Evolutionary conservation across 2,797 vertebrate species (phyloP), one percentile per base, ranked within the genome.

Genomic region (Dendrocincla fuliginosa): DNA sequence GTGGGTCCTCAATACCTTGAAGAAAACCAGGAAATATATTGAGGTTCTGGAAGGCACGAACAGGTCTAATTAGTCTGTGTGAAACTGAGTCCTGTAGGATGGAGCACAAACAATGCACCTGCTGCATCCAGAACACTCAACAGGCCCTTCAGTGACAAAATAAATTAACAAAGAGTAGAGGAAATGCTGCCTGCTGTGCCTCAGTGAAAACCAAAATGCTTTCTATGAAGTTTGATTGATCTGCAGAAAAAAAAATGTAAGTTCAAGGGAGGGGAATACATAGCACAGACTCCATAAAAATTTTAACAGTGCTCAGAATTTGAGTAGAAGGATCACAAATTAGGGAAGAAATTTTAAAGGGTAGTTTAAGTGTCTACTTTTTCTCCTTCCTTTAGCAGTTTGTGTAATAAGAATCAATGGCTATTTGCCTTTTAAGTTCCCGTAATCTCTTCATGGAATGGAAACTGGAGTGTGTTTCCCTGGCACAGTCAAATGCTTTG

Each of bases 361-460:
- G 71, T 35, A 13, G 28, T 80, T 94, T 95, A 63, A 96, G 74
- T 57, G 42, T 94, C 78, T 95, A 56, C 49, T 49, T 41, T 92
- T 87, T 78, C 67, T 89, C 78, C 89, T 89, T 95, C 84, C 82
- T 88, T 93, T 93, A 96, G n/a, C 50, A 81, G 56, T 76, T 75
- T 4, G 4, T 78, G 77, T 91, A 95, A 76, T 79, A 93, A 55
- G 73, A 95, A 90, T 93, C 78, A 74, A 88, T 93, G 82, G 42
- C 79, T 86, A 69, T 95, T 94, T 96, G 77, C 79, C 64, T 97
- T 94, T 93, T 50, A 88, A 78, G 46, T 96, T 94, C 74, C 80
- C 1, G 0, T 90, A 87, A 85, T 87, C 93, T 95, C 44, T 87
- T 91, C 9, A 11, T 57, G 32, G 82, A 70, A 94, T 59, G 90